These are phyloP conservation scores for Melitaea athalia DNA, from an alignment of 2,888 invertebrate genomes.

Conservation along the genomic window DNA sequence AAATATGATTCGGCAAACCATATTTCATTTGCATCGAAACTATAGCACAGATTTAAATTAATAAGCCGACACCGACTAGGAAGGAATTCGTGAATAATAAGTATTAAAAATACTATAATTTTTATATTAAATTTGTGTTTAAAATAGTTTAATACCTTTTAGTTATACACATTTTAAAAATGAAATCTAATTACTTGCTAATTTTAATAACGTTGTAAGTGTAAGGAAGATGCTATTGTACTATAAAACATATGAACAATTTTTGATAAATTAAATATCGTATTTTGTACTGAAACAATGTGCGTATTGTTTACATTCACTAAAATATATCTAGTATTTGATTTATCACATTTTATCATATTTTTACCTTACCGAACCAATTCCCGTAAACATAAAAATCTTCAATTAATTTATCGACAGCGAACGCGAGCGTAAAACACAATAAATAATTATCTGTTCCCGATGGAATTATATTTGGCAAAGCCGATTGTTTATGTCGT, in stretches of 20 bases:
- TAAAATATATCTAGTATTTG: too few relatives aligned
- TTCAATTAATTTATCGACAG: background rate
- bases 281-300: too few relatives aligned
- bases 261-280: too few relatives aligned
- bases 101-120: background rate
- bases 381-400: background rate
- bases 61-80: constrained; percentile 29
- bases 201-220: too few relatives aligned
- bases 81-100: constrained; percentile 12
- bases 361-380: background rate
- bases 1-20: constrained; percentile 33
- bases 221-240: too few relatives aligned
- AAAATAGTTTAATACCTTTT: too few relatives aligned
- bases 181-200: too few relatives aligned
- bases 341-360: background rate
- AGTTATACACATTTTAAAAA: too few relatives aligned
- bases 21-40: constrained; percentile 37
- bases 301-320: too few relatives aligned
- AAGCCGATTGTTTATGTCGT: constrained; percentile 19
- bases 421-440: background rate
- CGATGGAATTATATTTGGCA: constrained; percentile 17
- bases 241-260: too few relatives aligned
- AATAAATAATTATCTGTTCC: constrained; percentile 2
- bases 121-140: too few relatives aligned
- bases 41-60: constrained; percentile 31